Evolutionary conservation across 2,113 vertebrate species (phyloP), one percentile per base, ranked within the genome.

Genomic region (Haemorhous mexicanus): DNA sequence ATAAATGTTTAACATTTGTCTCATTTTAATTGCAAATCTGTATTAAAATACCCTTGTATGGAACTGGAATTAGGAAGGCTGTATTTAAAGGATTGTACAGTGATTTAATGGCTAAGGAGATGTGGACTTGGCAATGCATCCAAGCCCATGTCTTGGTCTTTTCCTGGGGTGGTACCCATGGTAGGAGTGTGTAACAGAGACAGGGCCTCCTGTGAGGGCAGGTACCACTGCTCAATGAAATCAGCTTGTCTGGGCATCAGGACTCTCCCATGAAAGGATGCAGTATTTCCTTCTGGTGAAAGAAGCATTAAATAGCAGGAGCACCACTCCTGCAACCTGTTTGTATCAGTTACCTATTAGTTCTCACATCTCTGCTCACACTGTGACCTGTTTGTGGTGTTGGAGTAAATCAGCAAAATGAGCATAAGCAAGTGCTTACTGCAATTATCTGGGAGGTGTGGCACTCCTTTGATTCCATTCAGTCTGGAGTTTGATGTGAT

Each of bases 11-110:
- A 91, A 95, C 92, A 93, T 91, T 83, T 76, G 84, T 95, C 64
- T 93, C 62, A 14, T 96, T 97, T 97, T 97, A 93, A 92, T 96
- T 96, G 93, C 93, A 95, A 88, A 93, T 96, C 87, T 91, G 3
- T 94, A 69, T 92, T 56, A 74, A 97, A 97, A 92, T 92, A 49
- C 62, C 79, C 20, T 90, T 76, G 61, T 76, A 79, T 89, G 76
- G 77, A 96, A 59, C 64, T 76, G 95, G 87, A 89, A 68, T 95
- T 74, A 53, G 55, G 84, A 63, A 72, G 43, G 37, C 7, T 77
- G 5, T 73, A 52, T 95, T 91, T 82, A 72, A 95, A 94, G 78
- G 62, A 90, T 78, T 81, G 66, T 27, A 17, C 22, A 30, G 37
- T 84, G 69, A 70, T 79, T 79, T 67, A 35, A 5, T 16, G 28